Percentiles rank a stretch among this genome's conserved stretches.
Conservation (phyloP, 2,797 vertebrate genomes). For the Gymnothorax reevesii region DNA sequence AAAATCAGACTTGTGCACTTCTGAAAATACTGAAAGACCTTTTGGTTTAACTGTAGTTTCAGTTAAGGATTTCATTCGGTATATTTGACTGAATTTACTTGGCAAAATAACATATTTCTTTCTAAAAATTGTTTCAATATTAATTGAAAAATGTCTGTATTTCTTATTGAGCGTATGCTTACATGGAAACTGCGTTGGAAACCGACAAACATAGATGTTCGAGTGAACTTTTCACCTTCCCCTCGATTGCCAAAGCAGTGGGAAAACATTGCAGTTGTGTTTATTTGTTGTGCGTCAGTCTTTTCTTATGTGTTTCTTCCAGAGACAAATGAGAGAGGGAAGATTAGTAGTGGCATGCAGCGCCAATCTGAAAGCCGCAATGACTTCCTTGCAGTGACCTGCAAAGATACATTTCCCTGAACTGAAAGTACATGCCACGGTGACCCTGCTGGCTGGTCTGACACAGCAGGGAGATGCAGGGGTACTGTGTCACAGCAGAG, state of each 20-base stretch:
- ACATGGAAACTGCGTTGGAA: conserved; percentile 15
- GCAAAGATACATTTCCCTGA: conserved; percentile 50
- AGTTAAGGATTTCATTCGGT: background rate
- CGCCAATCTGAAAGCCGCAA: conserved; percentile 39
- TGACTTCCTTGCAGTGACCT: conserved; percentile 34
- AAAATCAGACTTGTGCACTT: no score
- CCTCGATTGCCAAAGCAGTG: conserved; percentile 35
- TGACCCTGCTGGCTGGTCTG: conserved; percentile 22
- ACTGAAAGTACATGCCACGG: conserved; percentile 38
- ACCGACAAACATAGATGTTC: conserved; percentile 24
- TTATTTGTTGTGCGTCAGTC: conserved; percentile 45
- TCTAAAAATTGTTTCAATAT: background rate
- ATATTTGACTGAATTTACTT: background rate
- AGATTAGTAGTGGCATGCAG: conserved; percentile 44
- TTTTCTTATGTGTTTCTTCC: conserved; percentile 32
- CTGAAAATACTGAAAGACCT: background rate
- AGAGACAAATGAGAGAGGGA: conserved; percentile 33
- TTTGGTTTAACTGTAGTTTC: background rate
- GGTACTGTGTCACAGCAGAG: conserved; percentile 40
- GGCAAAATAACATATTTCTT: background rate
- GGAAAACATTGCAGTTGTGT: conserved; percentile 14
- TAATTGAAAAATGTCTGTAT: conserved; percentile 17
- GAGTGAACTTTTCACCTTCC: conserved; percentile 36
- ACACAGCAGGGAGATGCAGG: conserved; percentile 18
- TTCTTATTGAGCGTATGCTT: conserved; percentile 6